These are phyloP conservation scores for Tolmerus cingulatus DNA, from an alignment of 2,888 invertebrate genomes.

Conservation along the genomic window DNA sequence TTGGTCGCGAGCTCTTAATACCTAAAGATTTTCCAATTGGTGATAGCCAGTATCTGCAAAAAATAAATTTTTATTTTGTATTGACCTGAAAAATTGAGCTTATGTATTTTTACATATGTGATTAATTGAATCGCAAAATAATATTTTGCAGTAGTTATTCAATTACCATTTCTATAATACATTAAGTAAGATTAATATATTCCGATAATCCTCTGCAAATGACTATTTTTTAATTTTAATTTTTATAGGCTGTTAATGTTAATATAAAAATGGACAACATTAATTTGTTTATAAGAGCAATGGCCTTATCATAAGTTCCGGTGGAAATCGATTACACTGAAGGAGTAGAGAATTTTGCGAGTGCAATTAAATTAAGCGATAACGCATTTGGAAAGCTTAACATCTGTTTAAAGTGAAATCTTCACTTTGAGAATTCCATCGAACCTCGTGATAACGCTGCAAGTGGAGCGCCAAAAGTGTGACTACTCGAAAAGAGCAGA, in stretches of 20 bases:
- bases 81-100: too few species aligned
- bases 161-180: too few species aligned
- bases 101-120: too few species aligned
- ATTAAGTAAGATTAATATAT: too few species aligned
- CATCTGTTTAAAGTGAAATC: background rate
- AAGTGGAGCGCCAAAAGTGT: background rate
- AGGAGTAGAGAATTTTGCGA: background rate
- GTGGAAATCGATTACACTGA: background rate
- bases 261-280: too few species aligned
- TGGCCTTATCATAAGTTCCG: background rate
- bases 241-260: too few species aligned
- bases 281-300: too few species aligned
- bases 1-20: constrained; percentile 79
- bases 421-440: background rate
- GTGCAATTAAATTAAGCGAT: background rate
- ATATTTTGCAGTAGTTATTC: too few species aligned
- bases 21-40: constrained; percentile 84
- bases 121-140: too few species aligned
- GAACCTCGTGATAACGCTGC: background rate
- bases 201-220: too few species aligned
- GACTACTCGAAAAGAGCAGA: background rate
- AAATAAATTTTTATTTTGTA: background rate
- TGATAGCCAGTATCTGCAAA: constrained; percentile 77
- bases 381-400: background rate
- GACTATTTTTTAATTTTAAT: too few species aligned